These are phyloP conservation scores for Sebastes flavidus DNA, from an alignment of 2,797 vertebrate species.

Conservation along the genomic window DNA sequence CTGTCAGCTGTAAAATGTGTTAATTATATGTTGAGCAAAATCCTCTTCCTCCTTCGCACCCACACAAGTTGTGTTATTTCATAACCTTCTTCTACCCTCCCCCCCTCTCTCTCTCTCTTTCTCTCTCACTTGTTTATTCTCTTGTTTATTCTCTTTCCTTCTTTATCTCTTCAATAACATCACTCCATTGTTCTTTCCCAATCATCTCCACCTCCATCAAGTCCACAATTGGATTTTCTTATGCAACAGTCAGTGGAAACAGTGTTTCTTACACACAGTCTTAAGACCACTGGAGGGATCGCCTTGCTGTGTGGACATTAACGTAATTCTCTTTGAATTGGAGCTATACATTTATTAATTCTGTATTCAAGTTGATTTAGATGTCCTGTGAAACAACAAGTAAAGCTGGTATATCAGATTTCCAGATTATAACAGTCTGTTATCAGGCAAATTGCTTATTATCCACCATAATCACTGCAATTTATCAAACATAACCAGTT, in stretches of 20 bases:
- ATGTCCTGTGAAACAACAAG: neutral
- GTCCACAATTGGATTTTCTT: neutral
- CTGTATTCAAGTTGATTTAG: neutral
- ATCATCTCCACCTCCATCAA: neutral
- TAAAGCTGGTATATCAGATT: neutral
- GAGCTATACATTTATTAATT: neutral
- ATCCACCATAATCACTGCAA: neutral
- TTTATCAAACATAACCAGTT: conserved; percentile 8
- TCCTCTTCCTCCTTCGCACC: conserved; percentile 66
- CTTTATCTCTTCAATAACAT: conserved; percentile 3
- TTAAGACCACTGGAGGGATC: neutral
- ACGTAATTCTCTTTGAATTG: neutral
- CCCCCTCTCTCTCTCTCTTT: neutral
- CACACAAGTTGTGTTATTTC: conserved; percentile 68
- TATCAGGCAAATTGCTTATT: neutral
- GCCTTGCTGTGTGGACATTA: neutral
- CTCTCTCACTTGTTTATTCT: neutral
- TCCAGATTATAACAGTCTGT: neutral
- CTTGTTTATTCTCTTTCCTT: conserved; percentile 22
- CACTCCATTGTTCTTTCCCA: neutral
- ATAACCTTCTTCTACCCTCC: conserved; percentile 51
- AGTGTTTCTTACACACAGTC: neutral
- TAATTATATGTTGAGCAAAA: conserved; percentile 77
- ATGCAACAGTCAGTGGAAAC: neutral
- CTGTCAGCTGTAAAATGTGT: conserved; percentile 65